Evolutionary conservation across 2,888 invertebrate species (phyloP).

Genomic region (Orchesellides sinensis): DNA sequence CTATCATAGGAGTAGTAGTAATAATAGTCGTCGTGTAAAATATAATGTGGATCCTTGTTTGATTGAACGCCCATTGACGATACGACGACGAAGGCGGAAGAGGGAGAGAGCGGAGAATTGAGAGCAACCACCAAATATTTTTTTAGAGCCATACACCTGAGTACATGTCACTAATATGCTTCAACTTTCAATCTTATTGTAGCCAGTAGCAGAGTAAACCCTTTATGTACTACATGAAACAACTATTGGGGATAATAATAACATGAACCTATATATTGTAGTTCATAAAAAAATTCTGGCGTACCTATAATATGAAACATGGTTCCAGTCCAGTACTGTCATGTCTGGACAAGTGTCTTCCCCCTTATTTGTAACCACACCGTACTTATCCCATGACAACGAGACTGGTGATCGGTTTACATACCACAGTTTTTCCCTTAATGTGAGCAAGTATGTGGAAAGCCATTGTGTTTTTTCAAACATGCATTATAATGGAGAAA

Average conservation of each 20-base stretch:
- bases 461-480: background rate
- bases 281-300: too few species aligned
- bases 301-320: too few species aligned
- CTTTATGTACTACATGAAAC: slow-evolving; percentile 9
- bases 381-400: slow-evolving; percentile 58
- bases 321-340: slow-evolving; percentile 19
- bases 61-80: slow-evolving; percentile 51
- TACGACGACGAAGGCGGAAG: slow-evolving; percentile 35
- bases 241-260: slow-evolving; percentile 32
- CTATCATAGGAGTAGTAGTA: too few species aligned
- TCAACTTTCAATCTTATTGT: background rate
- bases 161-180: slow-evolving; percentile 18
- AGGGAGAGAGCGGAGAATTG: slow-evolving; percentile 25
- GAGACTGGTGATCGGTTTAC: slow-evolving; percentile 16
- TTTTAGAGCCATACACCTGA: background rate
- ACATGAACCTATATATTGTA: slow-evolving; percentile 4
- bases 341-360: slow-evolving; percentile 44
- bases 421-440: slow-evolving; percentile 8
- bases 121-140: slow-evolving; percentile 1
- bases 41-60: slow-evolving; percentile 45
- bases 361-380: slow-evolving; percentile 56
- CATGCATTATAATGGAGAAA: background rate
- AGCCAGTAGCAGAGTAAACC: background rate
- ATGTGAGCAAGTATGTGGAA: background rate
- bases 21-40: slow-evolving; percentile 28